A percentile compares a stretch with the other conserved stretches of the same genome.
These are phyloP conservation scores for Podarcis siculus DNA, from an alignment of 2,797 vertebrate species.

Conservation along the genomic window DNA sequence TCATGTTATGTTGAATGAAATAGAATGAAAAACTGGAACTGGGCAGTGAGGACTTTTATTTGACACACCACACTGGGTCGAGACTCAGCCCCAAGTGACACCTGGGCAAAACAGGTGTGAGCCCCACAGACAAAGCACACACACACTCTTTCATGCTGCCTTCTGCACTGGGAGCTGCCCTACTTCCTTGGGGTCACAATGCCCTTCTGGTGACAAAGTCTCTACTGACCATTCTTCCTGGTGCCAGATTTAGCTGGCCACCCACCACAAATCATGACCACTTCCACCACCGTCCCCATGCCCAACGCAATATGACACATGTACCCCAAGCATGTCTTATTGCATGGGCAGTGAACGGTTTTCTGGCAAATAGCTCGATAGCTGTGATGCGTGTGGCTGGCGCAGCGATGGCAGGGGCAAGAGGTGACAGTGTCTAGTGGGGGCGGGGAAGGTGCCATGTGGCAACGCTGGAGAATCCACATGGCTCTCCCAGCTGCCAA, in stretches of 20 bases:
- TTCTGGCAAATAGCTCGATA: neutral
- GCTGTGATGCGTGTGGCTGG: neutral
- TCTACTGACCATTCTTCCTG: constrained; percentile 12
- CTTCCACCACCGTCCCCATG: neutral
- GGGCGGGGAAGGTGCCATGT: neutral
- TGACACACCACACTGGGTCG: neutral
- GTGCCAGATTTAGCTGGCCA: neutral
- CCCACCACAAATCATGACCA: neutral
- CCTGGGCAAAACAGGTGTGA: neutral
- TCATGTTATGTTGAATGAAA: neutral
- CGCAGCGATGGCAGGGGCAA: neutral
- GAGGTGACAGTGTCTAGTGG: neutral
- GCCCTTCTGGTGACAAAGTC: neutral
- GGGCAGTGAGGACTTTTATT: neutral
- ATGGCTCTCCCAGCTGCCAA: constrained; percentile 9
- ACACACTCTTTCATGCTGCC: no score
- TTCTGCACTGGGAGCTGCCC: neutral
- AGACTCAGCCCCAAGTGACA: neutral
- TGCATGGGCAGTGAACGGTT: neutral
- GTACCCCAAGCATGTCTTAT: neutral
- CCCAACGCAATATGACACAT: neutral
- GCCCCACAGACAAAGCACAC: neutral
- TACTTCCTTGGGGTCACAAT: neutral
- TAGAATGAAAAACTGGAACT: fast-evolving
- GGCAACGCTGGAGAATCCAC: neutral